Percentiles rank a stretch among this genome's conserved stretches.
phyloP scores from a whole-genome alignment of 2,113 vertebrate species.

The Isichthys henryi region DNA sequence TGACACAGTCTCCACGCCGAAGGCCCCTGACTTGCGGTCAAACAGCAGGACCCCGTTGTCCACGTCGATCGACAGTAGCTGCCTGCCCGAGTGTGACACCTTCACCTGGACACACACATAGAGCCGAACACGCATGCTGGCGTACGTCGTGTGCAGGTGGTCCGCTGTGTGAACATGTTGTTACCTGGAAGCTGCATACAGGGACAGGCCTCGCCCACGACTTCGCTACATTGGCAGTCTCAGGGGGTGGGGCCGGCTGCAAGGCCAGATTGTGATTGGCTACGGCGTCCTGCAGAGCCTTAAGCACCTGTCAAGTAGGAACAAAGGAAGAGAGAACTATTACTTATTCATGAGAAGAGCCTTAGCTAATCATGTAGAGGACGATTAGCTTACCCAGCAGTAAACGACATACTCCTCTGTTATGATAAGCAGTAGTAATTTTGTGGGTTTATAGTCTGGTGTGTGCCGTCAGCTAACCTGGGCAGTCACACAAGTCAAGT shows the following conservation, averaged over 20 bases:
- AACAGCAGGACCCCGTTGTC: slow-evolving; percentile 62
- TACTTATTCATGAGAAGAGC: not conserved
- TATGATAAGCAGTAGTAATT: not conserved
- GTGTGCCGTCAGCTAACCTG: not conserved
- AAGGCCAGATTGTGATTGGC: slow-evolving; percentile 65
- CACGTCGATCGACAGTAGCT: slow-evolving; percentile 63
- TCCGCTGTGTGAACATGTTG: not conserved
- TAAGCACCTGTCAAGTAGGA: slow-evolving; percentile 58
- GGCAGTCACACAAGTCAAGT: not conserved
- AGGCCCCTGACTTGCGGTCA: slow-evolving; percentile 52
- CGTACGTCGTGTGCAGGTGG: not conserved
- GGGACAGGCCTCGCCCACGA: slow-evolving; percentile 47
- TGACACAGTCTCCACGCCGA: slow-evolving; percentile 59
- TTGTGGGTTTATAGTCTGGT: not conserved
- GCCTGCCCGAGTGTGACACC: slow-evolving; percentile 61
- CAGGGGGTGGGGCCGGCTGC: slow-evolving; percentile 46
- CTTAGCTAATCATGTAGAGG: not conserved
- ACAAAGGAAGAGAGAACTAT: not conserved
- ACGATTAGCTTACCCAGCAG: not conserved
- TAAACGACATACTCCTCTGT: not conserved
- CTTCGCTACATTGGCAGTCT: slow-evolving; percentile 32
- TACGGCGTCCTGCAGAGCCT: slow-evolving; percentile 68
- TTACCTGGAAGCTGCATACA: slow-evolving; percentile 70
- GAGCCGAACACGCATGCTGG: not conserved
- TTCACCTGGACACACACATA: slow-evolving; percentile 59